phyloP scores from a whole-genome alignment of 92 coral and sea anemone genomes.

The Porites divaricata region DNA sequence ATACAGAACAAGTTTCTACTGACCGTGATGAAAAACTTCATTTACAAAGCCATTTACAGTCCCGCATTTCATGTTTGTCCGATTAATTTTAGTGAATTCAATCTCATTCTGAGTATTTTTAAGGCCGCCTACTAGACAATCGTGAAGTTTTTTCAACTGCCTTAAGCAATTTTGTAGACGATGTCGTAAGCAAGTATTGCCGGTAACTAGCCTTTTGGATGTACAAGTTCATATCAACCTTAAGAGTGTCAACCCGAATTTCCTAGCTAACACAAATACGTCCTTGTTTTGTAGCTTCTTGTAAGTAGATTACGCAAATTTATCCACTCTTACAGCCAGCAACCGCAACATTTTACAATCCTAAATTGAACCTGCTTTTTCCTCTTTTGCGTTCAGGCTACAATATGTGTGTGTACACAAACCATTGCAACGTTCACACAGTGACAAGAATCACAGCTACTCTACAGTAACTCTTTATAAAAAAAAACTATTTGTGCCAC shows the following conservation, averaged over 20 bases:
- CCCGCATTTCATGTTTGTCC: too few relatives aligned
- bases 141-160: too few relatives aligned
- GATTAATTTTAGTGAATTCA: too few relatives aligned
- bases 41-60: too few relatives aligned
- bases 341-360: neutral
- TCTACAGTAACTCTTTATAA: neutral
- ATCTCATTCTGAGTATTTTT: too few relatives aligned
- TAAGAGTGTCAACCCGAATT: neutral
- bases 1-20: too few relatives aligned
- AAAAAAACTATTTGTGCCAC: neutral
- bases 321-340: neutral
- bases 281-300: neutral
- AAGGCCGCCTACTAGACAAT: too few relatives aligned
- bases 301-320: constrained; percentile 2
- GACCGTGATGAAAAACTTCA: too few relatives aligned
- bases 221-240: neutral
- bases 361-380: neutral
- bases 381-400: neutral
- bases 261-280: neutral
- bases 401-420: constrained; percentile 17
- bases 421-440: constrained; percentile 3
- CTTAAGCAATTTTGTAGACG: too few relatives aligned
- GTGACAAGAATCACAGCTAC: neutral
- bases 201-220: too few relatives aligned
- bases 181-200: too few relatives aligned